Evolutionary conservation across 2,113 vertebrate species (phyloP), one percentile per base, ranked within the genome.

Genomic region (Onychorhynchus coronatus): DNA sequence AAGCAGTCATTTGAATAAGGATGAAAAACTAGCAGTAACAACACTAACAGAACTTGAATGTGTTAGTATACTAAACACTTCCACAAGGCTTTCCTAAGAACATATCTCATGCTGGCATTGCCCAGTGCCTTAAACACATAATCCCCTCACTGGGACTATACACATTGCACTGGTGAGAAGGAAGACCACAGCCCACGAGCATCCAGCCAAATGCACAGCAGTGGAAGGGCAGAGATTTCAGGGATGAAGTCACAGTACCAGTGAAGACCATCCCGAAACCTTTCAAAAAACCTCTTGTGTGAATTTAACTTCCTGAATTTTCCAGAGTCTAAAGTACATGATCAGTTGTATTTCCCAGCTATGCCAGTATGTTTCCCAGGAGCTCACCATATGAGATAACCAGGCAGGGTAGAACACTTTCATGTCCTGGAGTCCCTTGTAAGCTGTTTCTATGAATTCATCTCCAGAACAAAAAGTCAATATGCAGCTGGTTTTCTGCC

Each of bases 401-500:
- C 67, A 74, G 42, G 31, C 58, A 72, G 19, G 39, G 58, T 66
- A 42, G 85, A 92, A 86, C 47, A 68, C 42, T 59, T 77, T 16
- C 70, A 37, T 33, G 52, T 77, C 59, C 74, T 75, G 30, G 33
- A 87, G 81, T 68, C 83, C 84, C 56, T 88, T 37, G 9, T 33
- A 84, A 92, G 28, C 35, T 12, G 28, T 81, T 91, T 50, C 46
- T 59, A 16, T 39, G 67, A 87, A 89, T 63, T 66, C 44, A 86
- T 21, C 82, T 85, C 78, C 65, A 71, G 79, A 90, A 90, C 20
- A 82, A 68, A 63, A 96, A 90, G 88, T 70, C 66, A 92, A 94
- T 89, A 74, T 47, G 33, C 42, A n/a, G 61, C 42, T 91, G 37
- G 63, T 91, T 87, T 94, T 80, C 92, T 91, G 92, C 92, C 95